Conservation (phyloP, 92 coral and sea anemone species). For the Porites rus region DNA sequence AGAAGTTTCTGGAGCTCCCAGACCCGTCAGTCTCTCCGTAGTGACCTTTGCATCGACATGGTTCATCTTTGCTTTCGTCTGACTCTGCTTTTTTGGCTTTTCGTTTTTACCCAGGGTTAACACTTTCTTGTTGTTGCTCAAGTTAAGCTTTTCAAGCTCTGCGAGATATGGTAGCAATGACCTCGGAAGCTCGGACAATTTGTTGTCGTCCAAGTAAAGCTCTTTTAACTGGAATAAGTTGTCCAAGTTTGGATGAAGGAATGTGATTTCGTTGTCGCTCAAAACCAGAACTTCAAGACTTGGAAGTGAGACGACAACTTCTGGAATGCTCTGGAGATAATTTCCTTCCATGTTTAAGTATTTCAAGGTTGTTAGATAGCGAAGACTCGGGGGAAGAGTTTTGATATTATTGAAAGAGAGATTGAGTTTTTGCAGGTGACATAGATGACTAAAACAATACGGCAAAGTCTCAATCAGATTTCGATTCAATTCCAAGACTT, state of each 20-base stretch:
- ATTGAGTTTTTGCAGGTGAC: constrained; percentile 59
- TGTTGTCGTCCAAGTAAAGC: constrained; percentile 81
- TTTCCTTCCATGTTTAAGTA: constrained; percentile 80
- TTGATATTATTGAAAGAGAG: constrained; percentile 71
- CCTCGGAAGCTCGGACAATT: constrained; percentile 60
- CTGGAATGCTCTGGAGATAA: constrained; percentile 65
- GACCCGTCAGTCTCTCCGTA: background rate
- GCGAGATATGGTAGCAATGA: constrained; percentile 53
- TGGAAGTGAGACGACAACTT: constrained; percentile 54
- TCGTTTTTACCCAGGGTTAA: constrained; percentile 25
- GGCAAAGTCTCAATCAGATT: constrained; percentile 75
- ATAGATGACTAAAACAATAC: constrained; percentile 76
- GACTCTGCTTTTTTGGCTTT: constrained; percentile 29
- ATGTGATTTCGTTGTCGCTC: constrained; percentile 77
- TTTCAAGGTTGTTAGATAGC: constrained; percentile 47
- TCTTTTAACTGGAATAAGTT: constrained; percentile 56
- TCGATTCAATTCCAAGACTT: constrained; percentile 79
- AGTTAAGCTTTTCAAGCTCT: constrained; percentile 57
- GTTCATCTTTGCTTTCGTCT: constrained; percentile 17
- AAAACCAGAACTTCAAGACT: constrained; percentile 76
- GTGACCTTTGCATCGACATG: constrained; percentile 16
- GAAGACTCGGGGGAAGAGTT: constrained; percentile 74
- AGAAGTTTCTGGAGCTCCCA: background rate
- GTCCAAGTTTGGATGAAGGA: constrained; percentile 50
- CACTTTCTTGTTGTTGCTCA: constrained; percentile 67